Percentiles rank a stretch among this genome's conserved stretches.
Evolutionary conservation across 2,113 vertebrate genomes (phyloP).

Genomic region (Pomatorhinus ruficollis): DNA sequence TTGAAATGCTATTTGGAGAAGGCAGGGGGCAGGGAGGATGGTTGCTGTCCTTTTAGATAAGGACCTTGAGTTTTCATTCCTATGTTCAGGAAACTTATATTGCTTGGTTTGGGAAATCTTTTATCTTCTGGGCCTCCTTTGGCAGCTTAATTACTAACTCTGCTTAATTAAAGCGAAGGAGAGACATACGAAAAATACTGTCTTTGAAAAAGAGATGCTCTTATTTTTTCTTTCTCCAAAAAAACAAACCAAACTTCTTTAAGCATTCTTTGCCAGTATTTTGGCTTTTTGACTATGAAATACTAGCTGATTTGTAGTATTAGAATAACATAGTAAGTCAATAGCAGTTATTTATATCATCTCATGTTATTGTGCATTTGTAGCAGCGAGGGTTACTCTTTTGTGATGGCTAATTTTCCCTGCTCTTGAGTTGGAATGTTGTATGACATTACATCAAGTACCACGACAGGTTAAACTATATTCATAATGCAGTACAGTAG

Average conservation of each 20-base stretch:
- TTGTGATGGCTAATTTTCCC: background rate
- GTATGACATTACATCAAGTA: background rate
- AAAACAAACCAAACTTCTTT: background rate
- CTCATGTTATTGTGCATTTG: background rate
- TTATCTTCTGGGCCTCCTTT: background rate
- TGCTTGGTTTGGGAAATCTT: background rate
- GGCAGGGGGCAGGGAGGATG: background rate
- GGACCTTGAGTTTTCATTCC: background rate
- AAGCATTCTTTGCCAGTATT: background rate
- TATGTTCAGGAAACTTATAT: background rate
- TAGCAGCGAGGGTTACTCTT: background rate
- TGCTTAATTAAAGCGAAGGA: background rate
- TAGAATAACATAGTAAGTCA: background rate
- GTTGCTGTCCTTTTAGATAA: background rate
- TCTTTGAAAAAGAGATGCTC: background rate
- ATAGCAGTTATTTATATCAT: background rate
- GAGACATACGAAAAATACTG: background rate
- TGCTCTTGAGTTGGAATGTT: background rate
- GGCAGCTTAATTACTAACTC: background rate
- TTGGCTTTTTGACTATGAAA: background rate
- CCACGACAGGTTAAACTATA: background rate
- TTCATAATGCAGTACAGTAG: background rate
- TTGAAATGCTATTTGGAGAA: background rate
- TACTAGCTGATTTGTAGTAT: background rate
- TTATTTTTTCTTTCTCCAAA: background rate